phyloP scores from a whole-genome alignment of 2,888 invertebrate genomes.

The Leptopilina myrica region DNA sequence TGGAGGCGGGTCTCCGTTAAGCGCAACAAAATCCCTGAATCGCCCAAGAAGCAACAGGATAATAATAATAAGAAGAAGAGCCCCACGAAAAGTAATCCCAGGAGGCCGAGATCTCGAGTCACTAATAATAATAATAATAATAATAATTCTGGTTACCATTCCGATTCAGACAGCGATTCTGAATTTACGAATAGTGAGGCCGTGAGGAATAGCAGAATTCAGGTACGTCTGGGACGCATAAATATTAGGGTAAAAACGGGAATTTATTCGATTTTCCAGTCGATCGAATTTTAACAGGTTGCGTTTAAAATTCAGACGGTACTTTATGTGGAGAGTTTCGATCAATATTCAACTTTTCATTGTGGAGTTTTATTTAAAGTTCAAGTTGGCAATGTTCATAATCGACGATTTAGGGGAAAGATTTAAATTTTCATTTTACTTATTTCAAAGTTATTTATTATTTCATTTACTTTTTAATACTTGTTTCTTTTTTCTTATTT shows the following conservation, averaged over 20 bases:
- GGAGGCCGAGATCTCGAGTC: constrained; percentile 67
- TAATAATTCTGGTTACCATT: constrained; percentile 60
- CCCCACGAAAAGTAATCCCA: constrained; percentile 74
- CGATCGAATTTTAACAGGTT: no score
- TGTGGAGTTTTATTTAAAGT: no score
- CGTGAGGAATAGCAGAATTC: constrained; percentile 62
- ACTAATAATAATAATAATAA: constrained; percentile 53
- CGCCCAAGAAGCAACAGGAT: constrained; percentile 69
- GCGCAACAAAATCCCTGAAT: constrained; percentile 66
- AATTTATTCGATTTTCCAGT: neutral
- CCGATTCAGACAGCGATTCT: constrained; percentile 56
- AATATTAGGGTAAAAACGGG: no score
- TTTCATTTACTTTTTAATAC: no score
- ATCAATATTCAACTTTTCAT: no score
- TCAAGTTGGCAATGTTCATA: no score
- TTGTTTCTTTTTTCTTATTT: no score
- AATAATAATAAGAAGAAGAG: constrained; percentile 65
- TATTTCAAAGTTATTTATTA: no score
- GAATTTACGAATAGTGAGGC: constrained; percentile 43
- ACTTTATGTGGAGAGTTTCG: no score
- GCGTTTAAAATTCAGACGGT: no score
- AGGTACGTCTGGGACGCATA: constrained; percentile 7
- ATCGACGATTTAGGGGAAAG: no score
- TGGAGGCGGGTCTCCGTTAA: constrained; percentile 67
- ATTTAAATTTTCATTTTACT: no score